Evolutionary conservation across 2,888 invertebrate species (phyloP).

Genomic region (Pachycephus smyrnensis): DNA sequence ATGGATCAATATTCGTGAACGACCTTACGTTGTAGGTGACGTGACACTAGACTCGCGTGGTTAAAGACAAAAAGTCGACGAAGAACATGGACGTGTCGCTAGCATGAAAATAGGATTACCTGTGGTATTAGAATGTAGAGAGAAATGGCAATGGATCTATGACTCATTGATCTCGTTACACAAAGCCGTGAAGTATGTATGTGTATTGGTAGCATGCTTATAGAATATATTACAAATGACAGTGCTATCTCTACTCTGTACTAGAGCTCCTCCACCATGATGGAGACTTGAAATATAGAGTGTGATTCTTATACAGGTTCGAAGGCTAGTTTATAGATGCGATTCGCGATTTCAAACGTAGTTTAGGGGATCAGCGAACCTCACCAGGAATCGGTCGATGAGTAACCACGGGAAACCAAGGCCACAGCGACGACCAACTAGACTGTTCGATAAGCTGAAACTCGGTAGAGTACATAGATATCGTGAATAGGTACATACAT

Average conservation of each 20-base stretch:
- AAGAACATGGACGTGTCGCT: background rate
- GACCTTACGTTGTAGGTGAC: background rate
- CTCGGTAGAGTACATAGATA: background rate
- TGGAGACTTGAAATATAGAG: background rate
- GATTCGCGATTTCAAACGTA: background rate
- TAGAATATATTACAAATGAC: background rate
- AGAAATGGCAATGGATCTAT: background rate
- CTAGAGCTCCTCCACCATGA: background rate
- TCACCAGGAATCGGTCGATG: conserved; percentile 51
- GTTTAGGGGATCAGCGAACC: conserved; percentile 17
- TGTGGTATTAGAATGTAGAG: background rate
- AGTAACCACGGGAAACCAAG: conserved; percentile 59
- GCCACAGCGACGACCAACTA: conserved; percentile 26
- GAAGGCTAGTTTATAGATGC: background rate
- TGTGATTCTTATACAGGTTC: background rate
- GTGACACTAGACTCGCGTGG: background rate
- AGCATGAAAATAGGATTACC: background rate
- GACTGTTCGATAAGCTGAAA: background rate
- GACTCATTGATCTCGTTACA: background rate
- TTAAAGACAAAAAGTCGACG: background rate
- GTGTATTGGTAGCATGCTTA: background rate
- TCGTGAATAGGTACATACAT: background rate
- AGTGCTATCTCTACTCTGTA: background rate
- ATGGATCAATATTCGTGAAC: background rate
- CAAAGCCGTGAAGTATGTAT: background rate